Evolutionary conservation across 2,888 invertebrate genomes (phyloP).

Genomic region (Caenorhabditis sulstoni): DNA sequence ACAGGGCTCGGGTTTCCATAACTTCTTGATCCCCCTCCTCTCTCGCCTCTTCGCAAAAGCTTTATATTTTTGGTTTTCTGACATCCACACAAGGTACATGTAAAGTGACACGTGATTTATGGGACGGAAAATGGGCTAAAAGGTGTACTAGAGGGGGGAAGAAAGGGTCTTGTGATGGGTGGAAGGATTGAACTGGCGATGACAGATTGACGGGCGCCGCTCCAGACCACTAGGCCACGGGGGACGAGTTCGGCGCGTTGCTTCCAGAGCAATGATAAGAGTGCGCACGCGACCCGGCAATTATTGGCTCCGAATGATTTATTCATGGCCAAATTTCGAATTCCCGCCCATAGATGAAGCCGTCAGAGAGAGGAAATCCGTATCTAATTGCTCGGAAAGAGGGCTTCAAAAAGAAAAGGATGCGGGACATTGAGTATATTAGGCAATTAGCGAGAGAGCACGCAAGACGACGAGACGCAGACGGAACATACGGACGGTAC

Average conservation of each 20-base stretch:
- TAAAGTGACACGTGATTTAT: conserved; percentile 52
- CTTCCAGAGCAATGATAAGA: too few species aligned
- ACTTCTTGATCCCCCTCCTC: conserved; percentile 15
- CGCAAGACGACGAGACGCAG: background rate
- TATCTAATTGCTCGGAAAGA: conserved; percentile 37
- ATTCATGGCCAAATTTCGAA: background rate
- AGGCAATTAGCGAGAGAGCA: conserved; percentile 31
- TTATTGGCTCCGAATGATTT: background rate
- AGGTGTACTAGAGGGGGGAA: conserved; percentile 25
- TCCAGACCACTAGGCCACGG: background rate
- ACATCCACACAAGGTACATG: background rate
- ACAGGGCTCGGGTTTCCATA: conserved; percentile 21
- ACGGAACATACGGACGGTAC: conserved; percentile 48
- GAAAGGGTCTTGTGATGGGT: background rate
- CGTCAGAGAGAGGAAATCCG: background rate
- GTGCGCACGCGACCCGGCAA: too few species aligned
- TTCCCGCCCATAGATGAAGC: background rate
- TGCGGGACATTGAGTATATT: conserved; percentile 17
- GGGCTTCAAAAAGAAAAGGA: conserved; percentile 6
- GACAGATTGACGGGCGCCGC: background rate
- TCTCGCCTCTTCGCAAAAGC: too few species aligned
- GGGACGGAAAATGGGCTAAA: conserved; percentile 20
- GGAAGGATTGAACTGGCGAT: background rate
- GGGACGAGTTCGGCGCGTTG: background rate
- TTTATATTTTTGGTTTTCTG: background rate